A percentile compares a stretch with the other conserved stretches of the same genome.
Evolutionary conservation across 2,888 invertebrate species (phyloP).

Genomic region (Seladonia tumulorum): DNA sequence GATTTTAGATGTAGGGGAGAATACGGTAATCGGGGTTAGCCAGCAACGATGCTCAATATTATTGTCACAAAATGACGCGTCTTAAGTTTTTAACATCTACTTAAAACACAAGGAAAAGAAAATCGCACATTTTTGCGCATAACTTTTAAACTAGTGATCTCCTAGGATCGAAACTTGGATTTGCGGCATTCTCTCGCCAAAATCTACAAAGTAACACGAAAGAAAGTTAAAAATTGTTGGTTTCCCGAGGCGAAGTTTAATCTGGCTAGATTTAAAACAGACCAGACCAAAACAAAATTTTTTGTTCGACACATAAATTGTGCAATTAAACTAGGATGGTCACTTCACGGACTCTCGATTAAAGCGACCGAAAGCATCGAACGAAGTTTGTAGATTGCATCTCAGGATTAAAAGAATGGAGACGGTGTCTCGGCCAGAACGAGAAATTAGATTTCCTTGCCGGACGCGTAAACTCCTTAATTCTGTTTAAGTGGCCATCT

Average conservation of each 20-base stretch:
- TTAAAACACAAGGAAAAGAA: too few species aligned
- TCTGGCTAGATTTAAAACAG: too few species aligned
- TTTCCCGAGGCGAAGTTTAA: too few species aligned
- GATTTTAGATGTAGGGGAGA: not conserved
- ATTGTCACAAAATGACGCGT: too few species aligned
- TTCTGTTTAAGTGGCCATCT: slow-evolving; percentile 6
- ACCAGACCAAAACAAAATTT: not conserved
- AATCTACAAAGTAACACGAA: too few species aligned
- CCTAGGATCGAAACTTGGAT: too few species aligned
- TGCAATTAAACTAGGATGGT: not conserved
- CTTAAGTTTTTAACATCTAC: too few species aligned
- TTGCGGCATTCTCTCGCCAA: too few species aligned
- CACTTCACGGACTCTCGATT: not conserved
- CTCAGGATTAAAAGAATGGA: slow-evolving; percentile 1
- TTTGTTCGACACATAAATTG: not conserved
- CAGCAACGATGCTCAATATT: not conserved
- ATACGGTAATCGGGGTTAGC: not conserved
- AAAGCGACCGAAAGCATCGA: not conserved
- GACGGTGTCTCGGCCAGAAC: not conserved
- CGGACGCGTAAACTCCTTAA: not conserved
- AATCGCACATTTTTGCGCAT: too few species aligned
- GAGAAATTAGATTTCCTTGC: not conserved
- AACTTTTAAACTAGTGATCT: too few species aligned
- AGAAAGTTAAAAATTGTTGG: too few species aligned
- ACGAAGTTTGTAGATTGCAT: not conserved